Base-by-base conservation (phyloP, 53 echinoderm and acorn worm species). In the Stichopus horrens region DNA sequence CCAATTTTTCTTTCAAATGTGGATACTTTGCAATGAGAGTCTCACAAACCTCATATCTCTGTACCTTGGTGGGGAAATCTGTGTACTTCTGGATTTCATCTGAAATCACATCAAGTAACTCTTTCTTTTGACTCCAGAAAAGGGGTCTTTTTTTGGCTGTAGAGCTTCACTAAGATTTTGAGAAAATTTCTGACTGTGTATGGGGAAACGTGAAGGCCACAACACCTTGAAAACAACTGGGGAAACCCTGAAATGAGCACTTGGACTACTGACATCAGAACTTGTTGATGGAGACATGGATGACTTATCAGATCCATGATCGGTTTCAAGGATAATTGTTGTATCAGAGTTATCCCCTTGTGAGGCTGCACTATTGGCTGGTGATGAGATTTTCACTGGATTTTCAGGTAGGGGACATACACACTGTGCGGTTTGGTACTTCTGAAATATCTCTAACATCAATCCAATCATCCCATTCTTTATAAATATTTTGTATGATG, bases 21-120 rank as follows among this genome's bases (percentile, higher is more conserved):
- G 65, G 65, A 63, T 84, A 84, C 23, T 84, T 84, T 60, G 85
- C n/a, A 84, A 84, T 84, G 8, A 84, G 66, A 11, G n/a, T 18
- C 9, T 10, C 9, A 37, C 21, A 21, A 22, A 84, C 66, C 22
- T 84, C 13, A 21, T 84, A 14, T 67, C 85, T 20, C 16, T 84
- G 85, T 59, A 23, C 20, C 66, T 84, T 84, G 67, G 23, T 84
- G 23, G 85, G 85, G 52, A 11, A 22, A 51, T 84, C 85, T 65
- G 85, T 84, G 52, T 66, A 84, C 9, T 84, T 84, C 65, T 21
- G 21, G n/a, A 84, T 60, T 18, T 84, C 85, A 10, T 59, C 7
- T 6, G 68, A 9, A 60, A 84, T 60, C 11, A 84, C 52, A 16
- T 66, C 85, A 7, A 84, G 10, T 52, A 84, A 63, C 52, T 84